Evolutionary conservation across 2,797 vertebrate species (phyloP).

Genomic region (Sebastolobus altivelis): DNA sequence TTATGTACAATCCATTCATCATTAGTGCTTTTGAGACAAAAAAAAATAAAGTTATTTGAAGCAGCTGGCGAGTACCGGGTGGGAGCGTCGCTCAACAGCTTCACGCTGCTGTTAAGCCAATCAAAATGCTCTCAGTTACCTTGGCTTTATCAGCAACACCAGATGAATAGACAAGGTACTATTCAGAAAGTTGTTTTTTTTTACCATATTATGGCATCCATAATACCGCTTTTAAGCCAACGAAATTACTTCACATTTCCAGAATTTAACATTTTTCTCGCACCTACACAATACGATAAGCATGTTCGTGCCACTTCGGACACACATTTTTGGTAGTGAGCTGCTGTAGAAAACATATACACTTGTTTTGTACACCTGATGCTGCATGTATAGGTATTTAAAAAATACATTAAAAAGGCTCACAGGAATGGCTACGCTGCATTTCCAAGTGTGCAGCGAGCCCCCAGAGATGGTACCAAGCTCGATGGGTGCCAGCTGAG

Average conservation of each 20-base stretch:
- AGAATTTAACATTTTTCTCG: neutral
- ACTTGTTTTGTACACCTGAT: neutral
- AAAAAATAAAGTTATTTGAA: slow-evolving; percentile 19
- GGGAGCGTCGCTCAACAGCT: slow-evolving; percentile 7
- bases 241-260: neutral
- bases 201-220: neutral
- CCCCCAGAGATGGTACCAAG: slow-evolving; percentile 8
- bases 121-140: slow-evolving; percentile 60
- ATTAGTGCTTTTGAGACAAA: slow-evolving; percentile 45
- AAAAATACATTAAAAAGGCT: neutral
- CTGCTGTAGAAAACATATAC: neutral
- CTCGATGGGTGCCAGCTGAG: neutral
- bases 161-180: neutral
- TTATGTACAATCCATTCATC: slow-evolving; percentile 65
- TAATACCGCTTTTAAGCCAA: neutral
- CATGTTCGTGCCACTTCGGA: neutral
- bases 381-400: neutral
- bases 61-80: slow-evolving; percentile 56
- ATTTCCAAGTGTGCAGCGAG: neutral
- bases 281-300: neutral
- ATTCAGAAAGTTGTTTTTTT: neutral
- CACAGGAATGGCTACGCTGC: slow-evolving; percentile 1
- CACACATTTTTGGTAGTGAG: neutral
- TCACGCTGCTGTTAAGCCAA: slow-evolving; percentile 10
- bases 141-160: slow-evolving; percentile 18